A percentile compares a stretch with the other conserved stretches of the same genome.
Conservation (phyloP, 2,888 invertebrate genomes). For the Caenorhabditis sulstoni region DNA sequence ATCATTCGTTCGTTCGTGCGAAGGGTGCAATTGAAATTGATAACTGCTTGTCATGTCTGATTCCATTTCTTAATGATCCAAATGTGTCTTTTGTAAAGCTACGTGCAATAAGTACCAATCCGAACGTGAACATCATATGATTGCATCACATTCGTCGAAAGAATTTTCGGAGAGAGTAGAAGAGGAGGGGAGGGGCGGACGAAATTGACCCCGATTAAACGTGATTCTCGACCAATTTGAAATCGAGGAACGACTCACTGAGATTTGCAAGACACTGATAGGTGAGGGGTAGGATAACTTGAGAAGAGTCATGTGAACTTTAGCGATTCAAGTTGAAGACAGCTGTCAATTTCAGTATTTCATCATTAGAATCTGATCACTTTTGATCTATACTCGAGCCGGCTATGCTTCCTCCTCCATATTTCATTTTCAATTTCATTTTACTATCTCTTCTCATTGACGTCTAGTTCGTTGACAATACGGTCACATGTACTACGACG, state of each 20-base stretch:
- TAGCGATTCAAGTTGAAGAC: conserved; percentile 2
- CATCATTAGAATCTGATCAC: neutral
- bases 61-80: conserved; percentile 3
- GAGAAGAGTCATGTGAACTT: conserved; percentile 24
- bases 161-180: no score
- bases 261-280: conserved; percentile 11
- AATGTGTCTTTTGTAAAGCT: conserved; percentile 9
- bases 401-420: no score
- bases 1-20: conserved; percentile 13
- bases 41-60: conserved; percentile 12
- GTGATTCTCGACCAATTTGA: no score
- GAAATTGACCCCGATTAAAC: conserved; percentile 11
- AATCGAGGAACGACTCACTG: neutral
- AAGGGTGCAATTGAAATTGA: conserved; percentile 2
- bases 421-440: neutral
- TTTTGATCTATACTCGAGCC: no score
- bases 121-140: conserved; percentile 57
- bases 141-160: conserved; percentile 51
- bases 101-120: conserved; percentile 42
- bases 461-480: conserved; percentile 56
- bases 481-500: conserved; percentile 56
- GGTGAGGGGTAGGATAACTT: conserved; percentile 4
- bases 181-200: neutral
- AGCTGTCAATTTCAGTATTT: conserved; percentile 14
- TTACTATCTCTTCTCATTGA: conserved; percentile 12